These are phyloP conservation scores for Athene noctua DNA, from an alignment of 2,113 vertebrate genomes.

Conservation along the genomic window DNA sequence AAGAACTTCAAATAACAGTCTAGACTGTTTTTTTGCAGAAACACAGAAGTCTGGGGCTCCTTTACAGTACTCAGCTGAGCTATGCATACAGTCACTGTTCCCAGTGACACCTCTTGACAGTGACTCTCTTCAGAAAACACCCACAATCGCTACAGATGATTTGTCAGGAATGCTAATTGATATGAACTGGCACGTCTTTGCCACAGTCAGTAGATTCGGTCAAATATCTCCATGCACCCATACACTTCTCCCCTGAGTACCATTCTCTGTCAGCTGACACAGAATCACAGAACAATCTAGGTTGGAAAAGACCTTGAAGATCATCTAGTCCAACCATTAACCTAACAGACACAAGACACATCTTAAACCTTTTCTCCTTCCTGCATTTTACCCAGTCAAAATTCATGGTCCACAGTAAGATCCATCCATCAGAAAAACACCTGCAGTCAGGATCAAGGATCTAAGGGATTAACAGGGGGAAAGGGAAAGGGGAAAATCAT, in stretches of 20 bases:
- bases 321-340: too few relatives aligned
- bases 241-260: background rate
- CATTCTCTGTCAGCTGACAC: background rate
- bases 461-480: background rate
- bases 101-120: background rate
- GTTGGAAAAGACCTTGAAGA: too few relatives aligned
- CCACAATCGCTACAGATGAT: background rate
- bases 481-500: background rate
- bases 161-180: background rate
- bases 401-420: background rate
- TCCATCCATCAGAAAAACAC: background rate
- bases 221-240: background rate
- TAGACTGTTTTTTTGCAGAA: background rate
- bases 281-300: too few relatives aligned
- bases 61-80: background rate
- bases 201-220: background rate
- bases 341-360: background rate
- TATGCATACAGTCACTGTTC: background rate
- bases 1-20: background rate
- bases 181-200: background rate
- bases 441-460: background rate
- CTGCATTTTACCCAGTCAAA: background rate
- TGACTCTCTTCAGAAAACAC: background rate
- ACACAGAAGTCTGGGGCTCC: background rate
- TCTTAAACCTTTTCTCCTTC: background rate